Percentiles rank a stretch among this genome's conserved stretches.
Conservation (phyloP, 2,888 invertebrate species). For the Diplazon laetatorius region DNA sequence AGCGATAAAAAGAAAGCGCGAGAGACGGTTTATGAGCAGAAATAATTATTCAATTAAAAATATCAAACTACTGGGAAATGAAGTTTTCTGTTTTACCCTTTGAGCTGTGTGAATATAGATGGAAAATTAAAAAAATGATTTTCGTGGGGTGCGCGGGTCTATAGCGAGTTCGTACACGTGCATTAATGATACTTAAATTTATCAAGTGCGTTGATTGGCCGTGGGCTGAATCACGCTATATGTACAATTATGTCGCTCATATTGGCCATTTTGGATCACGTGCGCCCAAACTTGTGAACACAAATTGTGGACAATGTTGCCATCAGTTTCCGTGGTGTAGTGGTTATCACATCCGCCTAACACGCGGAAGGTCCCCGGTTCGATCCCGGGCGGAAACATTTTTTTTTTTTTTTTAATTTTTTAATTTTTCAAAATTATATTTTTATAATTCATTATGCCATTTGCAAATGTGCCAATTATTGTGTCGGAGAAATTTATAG, state of each 20-base stretch:
- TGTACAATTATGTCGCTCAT: not conserved
- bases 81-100: not conserved
- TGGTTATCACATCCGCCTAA: constrained; percentile 96
- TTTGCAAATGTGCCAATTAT: not conserved
- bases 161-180: no score
- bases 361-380: constrained; percentile 96
- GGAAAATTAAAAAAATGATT: no score
- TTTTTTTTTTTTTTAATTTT: constrained; percentile 66
- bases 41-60: not conserved
- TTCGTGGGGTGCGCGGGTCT: no score
- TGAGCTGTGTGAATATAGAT: not conserved
- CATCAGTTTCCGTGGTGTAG: constrained; percentile 91
- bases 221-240: not conserved
- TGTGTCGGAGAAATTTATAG: not conserved
- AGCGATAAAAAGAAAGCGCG: not conserved
- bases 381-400: constrained; percentile 93
- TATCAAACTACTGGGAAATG: not conserved
- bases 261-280: not conserved
- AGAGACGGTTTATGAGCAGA: not conserved
- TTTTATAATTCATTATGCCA: not conserved
- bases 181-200: not conserved
- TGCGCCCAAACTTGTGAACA: not conserved
- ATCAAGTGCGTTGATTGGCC: not conserved
- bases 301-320: not conserved
- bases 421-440: constrained; percentile 21